Evolutionary conservation across 2,888 invertebrate genomes (phyloP).

Genomic region (Zootermopsis nevadensis): DNA sequence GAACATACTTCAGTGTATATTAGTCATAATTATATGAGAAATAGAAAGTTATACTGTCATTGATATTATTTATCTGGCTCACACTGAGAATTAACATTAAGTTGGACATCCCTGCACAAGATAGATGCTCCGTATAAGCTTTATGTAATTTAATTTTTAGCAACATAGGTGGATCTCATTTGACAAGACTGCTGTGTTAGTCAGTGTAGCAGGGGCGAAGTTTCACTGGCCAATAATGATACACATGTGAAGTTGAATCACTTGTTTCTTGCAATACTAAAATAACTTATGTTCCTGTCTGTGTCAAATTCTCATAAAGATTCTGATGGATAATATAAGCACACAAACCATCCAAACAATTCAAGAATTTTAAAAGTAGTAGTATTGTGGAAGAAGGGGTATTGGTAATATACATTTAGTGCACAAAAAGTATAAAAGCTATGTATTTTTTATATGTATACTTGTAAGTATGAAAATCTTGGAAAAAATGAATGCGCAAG

Average conservation of each 20-base stretch:
- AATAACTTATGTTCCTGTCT: not conserved
- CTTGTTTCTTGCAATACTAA: not conserved
- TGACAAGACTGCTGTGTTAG: not conserved
- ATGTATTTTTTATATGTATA: slow-evolving; percentile 3
- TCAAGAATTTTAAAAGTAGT: too few species aligned
- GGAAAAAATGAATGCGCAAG: not conserved
- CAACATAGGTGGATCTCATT: too few species aligned
- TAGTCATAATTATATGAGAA: too few species aligned
- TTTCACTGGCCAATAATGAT: not conserved
- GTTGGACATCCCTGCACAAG: too few species aligned
- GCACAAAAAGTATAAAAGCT: slow-evolving; percentile 1
- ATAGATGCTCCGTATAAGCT: too few species aligned
- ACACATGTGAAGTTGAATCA: not conserved
- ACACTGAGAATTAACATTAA: too few species aligned
- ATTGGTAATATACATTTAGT: not conserved
- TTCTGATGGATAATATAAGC: not conserved
- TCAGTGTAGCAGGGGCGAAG: not conserved
- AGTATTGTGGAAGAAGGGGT: not conserved
- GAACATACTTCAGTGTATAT: too few species aligned
- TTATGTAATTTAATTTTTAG: too few species aligned
- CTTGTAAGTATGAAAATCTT: not conserved
- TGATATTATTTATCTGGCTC: too few species aligned
- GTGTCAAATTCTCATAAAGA: too few species aligned
- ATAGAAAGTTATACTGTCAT: too few species aligned
- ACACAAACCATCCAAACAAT: not conserved